Evolutionary conservation across 2,113 vertebrate species (phyloP).

Genomic region (human (Homo sapiens)): GRCh38 chr9:101704501-101705000

Average conservation of each 20-base stretch:
- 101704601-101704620: not conserved
- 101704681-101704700: not conserved
- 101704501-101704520: not conserved
- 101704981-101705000: constrained; percentile 18
- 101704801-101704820: not conserved
- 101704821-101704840: not conserved
- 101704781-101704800: not conserved
- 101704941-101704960: not conserved
- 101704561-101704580: not conserved
- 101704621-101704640: not conserved
- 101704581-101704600: not conserved
- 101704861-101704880: not conserved
- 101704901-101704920: not conserved
- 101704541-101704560: not conserved
- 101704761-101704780: not conserved
- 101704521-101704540: not conserved
- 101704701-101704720: not conserved
- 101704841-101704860: too few species aligned
- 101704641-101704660: not conserved
- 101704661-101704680: not conserved
- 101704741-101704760: not conserved
- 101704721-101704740: not conserved
- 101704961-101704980: not conserved
- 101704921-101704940: not conserved
- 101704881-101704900: not conserved